Percentiles rank a stretch among this genome's conserved stretches.
These are phyloP conservation scores for Leucoraja ocellata DNA, from an alignment of 2,797 vertebrate genomes.

Conservation along the genomic window DNA sequence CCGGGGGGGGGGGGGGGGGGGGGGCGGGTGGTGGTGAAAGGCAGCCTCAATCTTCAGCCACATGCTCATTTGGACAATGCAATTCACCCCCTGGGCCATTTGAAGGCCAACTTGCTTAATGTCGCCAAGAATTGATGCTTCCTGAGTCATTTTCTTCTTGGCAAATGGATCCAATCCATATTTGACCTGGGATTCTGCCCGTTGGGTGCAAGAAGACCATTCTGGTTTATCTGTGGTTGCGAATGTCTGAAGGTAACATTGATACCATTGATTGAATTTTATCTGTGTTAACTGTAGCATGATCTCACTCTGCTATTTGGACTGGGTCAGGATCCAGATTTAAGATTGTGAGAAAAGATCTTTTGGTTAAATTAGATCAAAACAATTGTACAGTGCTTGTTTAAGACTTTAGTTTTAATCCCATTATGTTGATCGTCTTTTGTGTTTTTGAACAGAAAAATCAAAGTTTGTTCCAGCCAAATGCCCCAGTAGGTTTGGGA, in stretches of 20 bases:
- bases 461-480: slow-evolving; percentile 5
- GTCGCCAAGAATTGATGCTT: not conserved
- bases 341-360: slow-evolving; percentile 18
- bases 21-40: not conserved
- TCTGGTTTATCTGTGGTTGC: too few species aligned
- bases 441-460: not conserved
- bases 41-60: not conserved
- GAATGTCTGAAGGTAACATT: slow-evolving; percentile 28
- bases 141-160: not conserved
- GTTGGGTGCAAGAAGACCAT: not conserved
- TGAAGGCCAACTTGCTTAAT: not conserved
- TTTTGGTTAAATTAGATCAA: not conserved
- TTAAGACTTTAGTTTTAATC: slow-evolving; percentile 19
- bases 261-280: slow-evolving; percentile 9
- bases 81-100: not conserved
- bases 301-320: slow-evolving; percentile 36
- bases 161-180: not conserved
- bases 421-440: slow-evolving; percentile 19
- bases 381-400: not conserved
- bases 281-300: not conserved
- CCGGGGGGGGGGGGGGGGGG: too few species aligned
- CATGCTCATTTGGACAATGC: not conserved
- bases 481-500: not conserved
- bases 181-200: not conserved
- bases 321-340: slow-evolving; percentile 24